These are phyloP conservation scores for Drosophila melanica DNA, from an alignment of 1,140 invertebrate genomes.

Conservation along the genomic window DNA sequence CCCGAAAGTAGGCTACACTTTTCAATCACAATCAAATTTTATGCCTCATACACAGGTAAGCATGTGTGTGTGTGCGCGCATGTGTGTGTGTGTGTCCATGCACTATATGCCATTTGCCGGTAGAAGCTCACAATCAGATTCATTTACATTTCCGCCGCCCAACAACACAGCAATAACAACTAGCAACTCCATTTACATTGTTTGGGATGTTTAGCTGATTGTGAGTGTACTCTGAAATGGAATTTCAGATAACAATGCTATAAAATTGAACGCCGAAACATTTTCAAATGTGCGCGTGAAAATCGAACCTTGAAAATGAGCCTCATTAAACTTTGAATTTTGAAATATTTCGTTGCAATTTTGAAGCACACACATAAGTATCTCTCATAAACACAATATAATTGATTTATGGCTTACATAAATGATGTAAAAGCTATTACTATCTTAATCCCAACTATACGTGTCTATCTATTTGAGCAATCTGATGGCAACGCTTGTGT, in stretches of 20 bases:
- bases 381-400: too few species aligned
- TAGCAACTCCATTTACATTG: conserved; percentile 36
- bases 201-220: conserved; percentile 32
- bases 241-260: conserved; percentile 37
- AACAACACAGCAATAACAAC: conserved; percentile 32
- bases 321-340: neutral
- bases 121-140: conserved; percentile 57
- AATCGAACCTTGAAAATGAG: conserved; percentile 4
- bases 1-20: conserved; percentile 81
- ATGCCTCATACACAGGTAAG: conserved; percentile 44
- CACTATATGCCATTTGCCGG: conserved; percentile 35
- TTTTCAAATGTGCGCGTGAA: conserved; percentile 22
- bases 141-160: conserved; percentile 64
- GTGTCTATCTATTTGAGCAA: too few species aligned
- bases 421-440: too few species aligned
- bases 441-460: too few species aligned
- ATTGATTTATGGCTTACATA: too few species aligned
- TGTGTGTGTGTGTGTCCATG: conserved; percentile 13
- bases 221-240: conserved; percentile 30
- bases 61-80: neutral
- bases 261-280: conserved; percentile 36
- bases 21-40: conserved; percentile 83
- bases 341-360: conserved; percentile 3
- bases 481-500: too few species aligned
- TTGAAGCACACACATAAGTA: neutral